Conservation (phyloP, 2,888 invertebrate genomes). For the Mythimna loreyi region DNA sequence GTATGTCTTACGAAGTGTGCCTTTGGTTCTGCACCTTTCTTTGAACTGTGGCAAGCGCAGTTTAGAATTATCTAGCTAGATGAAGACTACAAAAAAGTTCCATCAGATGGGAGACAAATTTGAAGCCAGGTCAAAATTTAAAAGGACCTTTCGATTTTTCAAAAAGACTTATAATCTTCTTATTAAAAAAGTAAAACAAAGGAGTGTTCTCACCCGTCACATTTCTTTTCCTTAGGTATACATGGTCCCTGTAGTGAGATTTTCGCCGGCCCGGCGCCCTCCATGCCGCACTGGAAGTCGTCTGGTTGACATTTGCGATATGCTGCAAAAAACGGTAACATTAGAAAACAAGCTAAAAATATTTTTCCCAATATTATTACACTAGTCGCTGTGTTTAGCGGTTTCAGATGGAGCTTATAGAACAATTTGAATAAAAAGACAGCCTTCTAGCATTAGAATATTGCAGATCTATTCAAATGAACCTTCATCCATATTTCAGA, state of each 20-base stretch:
- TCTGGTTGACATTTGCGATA: slow-evolving; percentile 96
- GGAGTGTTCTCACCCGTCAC: slow-evolving; percentile 92
- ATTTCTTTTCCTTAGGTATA: slow-evolving; percentile 96
- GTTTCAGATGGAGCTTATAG: neutral
- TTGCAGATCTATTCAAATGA: neutral
- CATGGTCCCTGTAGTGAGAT: slow-evolving; percentile 93
- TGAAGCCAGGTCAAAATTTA: too few relatives aligned
- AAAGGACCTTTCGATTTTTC: too few relatives aligned
- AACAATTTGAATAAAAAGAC: neutral
- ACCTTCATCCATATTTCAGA: slow-evolving; percentile 2
- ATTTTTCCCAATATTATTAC: too few relatives aligned
- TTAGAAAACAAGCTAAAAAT: slow-evolving; percentile 6
- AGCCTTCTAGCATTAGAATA: neutral
- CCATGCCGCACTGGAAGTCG: slow-evolving; percentile 96
- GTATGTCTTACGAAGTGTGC: too few relatives aligned
- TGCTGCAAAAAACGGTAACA: slow-evolving; percentile 89
- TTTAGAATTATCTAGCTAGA: neutral
- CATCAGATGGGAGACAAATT: too few relatives aligned
- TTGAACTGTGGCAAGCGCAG: neutral
- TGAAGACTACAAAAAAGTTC: neutral
- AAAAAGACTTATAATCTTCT: too few relatives aligned
- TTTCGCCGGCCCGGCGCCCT: slow-evolving; percentile 85
- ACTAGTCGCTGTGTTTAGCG: too few relatives aligned
- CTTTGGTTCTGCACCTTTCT: neutral
- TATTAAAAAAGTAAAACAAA: neutral